Percentiles rank a stretch among this genome's conserved stretches.
These are phyloP conservation scores for Melipona beecheii DNA, from an alignment of 2,888 invertebrate genomes.

Conservation along the genomic window DNA sequence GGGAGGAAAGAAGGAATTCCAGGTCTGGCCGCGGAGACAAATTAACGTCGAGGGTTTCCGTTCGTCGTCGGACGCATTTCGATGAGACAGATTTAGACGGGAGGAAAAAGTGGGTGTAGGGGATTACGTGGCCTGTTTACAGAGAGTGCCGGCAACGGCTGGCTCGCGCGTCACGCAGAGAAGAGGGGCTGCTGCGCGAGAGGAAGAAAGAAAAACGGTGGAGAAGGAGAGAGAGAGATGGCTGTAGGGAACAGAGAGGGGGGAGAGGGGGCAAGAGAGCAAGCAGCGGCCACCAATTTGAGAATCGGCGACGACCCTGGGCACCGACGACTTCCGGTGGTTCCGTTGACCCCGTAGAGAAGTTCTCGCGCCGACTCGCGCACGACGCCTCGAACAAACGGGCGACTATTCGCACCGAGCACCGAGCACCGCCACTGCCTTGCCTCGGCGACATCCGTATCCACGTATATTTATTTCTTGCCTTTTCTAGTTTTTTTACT, in stretches of 20 bases:
- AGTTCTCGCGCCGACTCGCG: constrained; percentile 56
- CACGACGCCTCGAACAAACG: constrained; percentile 51
- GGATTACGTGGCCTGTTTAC: constrained; percentile 74
- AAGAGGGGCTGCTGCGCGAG: constrained; percentile 35
- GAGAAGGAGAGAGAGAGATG: not conserved
- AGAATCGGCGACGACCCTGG: constrained; percentile 73
- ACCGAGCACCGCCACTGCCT: not conserved
- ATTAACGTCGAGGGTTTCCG: constrained; percentile 72
- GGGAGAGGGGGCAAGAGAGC: constrained; percentile 25
- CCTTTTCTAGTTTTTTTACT: not conserved
- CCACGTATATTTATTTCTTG: not conserved
- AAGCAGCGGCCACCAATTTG: constrained; percentile 70
- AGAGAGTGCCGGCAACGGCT: constrained; percentile 52
- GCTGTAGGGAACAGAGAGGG: not conserved
- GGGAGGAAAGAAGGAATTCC: constrained; percentile 25
- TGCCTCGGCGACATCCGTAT: constrained; percentile 5
- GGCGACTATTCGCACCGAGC: constrained; percentile 46
- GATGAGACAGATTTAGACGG: constrained; percentile 73
- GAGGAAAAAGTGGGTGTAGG: constrained; percentile 69
- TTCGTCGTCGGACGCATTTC: constrained; percentile 68
- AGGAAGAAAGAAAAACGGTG: constrained; percentile 1
- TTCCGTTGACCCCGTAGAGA: constrained; percentile 80
- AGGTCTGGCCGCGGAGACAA: constrained; percentile 53
- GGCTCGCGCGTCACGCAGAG: constrained; percentile 40
- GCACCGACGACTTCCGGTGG: constrained; percentile 81